Percentiles rank a stretch among this genome's conserved stretches.
These are phyloP conservation scores for Aleiodes leptofemur DNA, from an alignment of 2,888 invertebrate species.

Conservation along the genomic window DNA sequence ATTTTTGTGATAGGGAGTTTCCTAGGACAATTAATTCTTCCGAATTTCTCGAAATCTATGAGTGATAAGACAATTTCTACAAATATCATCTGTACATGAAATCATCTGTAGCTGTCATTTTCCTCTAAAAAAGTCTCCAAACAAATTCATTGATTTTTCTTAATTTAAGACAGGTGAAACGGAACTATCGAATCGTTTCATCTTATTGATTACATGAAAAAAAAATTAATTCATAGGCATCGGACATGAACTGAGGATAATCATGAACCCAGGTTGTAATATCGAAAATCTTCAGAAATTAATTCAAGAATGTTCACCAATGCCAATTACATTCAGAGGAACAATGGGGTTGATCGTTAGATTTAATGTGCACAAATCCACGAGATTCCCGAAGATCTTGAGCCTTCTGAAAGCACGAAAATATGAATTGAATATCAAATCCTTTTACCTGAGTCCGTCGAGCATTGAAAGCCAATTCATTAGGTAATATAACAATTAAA, in stretches of 20 bases:
- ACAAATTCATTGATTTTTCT: no score
- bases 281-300: slow-evolving; percentile 22
- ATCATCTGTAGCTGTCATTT: no score
- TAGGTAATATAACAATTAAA: slow-evolving; percentile 39
- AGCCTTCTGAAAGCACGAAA: slow-evolving; percentile 47
- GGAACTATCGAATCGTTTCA: no score
- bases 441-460: slow-evolving; percentile 51
- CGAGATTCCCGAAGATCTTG: slow-evolving; percentile 56
- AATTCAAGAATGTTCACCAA: slow-evolving; percentile 45
- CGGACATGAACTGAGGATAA: slow-evolving; percentile 27
- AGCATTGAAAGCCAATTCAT: slow-evolving; percentile 57
- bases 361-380: slow-evolving; percentile 54
- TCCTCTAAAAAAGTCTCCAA: no score
- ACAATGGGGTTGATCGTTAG: slow-evolving; percentile 53
- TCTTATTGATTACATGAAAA: no score
- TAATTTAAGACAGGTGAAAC: no score
- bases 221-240: slow-evolving; percentile 34
- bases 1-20: no score
- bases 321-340: slow-evolving; percentile 49
- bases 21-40: no score
- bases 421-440: slow-evolving; percentile 50
- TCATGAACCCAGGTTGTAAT: slow-evolving; percentile 38
- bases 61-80: no score
- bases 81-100: no score
- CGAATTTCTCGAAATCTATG: no score